Evolutionary conservation across 64 coral and sea anemone genomes (phyloP), one percentile per base, ranked within the genome.

Genomic region (Actinia tenebrosa): DNA sequence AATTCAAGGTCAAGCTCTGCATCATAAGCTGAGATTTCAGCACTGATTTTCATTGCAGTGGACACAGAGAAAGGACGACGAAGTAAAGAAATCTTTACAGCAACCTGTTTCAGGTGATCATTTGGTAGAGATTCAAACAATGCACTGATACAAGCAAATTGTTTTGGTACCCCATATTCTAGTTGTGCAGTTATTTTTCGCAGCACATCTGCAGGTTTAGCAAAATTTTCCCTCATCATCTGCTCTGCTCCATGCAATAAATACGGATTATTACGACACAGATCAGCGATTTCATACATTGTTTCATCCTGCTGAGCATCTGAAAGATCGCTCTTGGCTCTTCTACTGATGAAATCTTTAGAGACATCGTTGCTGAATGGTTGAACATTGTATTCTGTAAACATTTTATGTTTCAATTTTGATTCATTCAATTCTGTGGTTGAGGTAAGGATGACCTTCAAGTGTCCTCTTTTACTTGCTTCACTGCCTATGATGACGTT

Each of bases 381-480:
- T 43, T 89, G 18, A 23, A 89, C 77, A 16, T 27, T 54, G 23
- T 82, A 82, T 25, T 82, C 56, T 62, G 78, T 54, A 19, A 89
- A 44, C 10, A 63, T 3, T 11, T 80, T 80, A 8, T 13, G 7
- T n/a, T 64, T 80, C 16, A 45, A 18, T 22, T 16, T 19, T 43
- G 77, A 27, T 23, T 52, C 79, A 5, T 84, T 44, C 26, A 89
- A 20, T 56, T 89, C 37, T 66, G 2, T 59, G 22, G 13, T 64
- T 15, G 88, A 89, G 20, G 88, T 89, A 13, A 89, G 30, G 44
- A 89, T 46, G 53, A 89, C 44, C 60, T 89, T 59, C 27, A 89
- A 15, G 52, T 42, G 26, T 44, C 50, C 80, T 17, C 22, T 44
- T n/a, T 45, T 55, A 37, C 77, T 82, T 47, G 42, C 46, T 83